A percentile compares a stretch with the other conserved stretches of the same genome.
Evolutionary conservation across 30 jellyfish, hydroid and myxozoan species (phyloP).

Genomic region (Cassiopea xamachana): DNA sequence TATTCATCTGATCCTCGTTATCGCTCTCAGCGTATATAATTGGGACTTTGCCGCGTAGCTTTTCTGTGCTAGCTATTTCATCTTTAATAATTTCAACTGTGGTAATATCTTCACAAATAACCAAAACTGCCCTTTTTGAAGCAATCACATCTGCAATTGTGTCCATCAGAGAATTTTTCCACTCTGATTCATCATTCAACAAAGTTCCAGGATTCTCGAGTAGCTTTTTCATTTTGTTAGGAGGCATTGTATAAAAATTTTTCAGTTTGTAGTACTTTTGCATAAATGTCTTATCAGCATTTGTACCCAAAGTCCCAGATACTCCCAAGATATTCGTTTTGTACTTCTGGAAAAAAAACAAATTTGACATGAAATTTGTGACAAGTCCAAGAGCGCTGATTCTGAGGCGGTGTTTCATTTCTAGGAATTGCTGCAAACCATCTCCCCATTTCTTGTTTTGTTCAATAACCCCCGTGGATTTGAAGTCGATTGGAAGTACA

Average conservation of each 20-base stretch:
- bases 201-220: background rate
- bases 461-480: conserved; percentile 15
- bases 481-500: too few relatives aligned
- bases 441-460: conserved; percentile 8
- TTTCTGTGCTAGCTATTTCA: background rate
- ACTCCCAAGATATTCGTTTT: background rate
- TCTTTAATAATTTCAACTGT: background rate
- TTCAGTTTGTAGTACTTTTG: background rate
- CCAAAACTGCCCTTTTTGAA: conserved; percentile 25
- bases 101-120: conserved; percentile 28
- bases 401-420: conserved; percentile 38
- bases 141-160: background rate
- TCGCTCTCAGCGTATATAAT: conserved; percentile 22
- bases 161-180: background rate
- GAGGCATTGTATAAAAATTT: background rate
- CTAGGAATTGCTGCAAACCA: conserved; percentile 40
- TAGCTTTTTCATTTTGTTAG: conserved; percentile 1
- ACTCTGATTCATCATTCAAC: background rate
- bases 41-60: background rate
- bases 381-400: background rate
- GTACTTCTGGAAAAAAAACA: conserved; percentile 18
- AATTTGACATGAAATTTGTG: conserved; percentile 19
- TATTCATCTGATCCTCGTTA: conserved; percentile 4
- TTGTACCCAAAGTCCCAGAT: conserved; percentile 45
- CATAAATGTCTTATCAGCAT: background rate